Percentiles rank a stretch among this genome's conserved stretches.
Conservation (phyloP, 2,797 vertebrate species). For the Eidolon dupreanum region DNA sequence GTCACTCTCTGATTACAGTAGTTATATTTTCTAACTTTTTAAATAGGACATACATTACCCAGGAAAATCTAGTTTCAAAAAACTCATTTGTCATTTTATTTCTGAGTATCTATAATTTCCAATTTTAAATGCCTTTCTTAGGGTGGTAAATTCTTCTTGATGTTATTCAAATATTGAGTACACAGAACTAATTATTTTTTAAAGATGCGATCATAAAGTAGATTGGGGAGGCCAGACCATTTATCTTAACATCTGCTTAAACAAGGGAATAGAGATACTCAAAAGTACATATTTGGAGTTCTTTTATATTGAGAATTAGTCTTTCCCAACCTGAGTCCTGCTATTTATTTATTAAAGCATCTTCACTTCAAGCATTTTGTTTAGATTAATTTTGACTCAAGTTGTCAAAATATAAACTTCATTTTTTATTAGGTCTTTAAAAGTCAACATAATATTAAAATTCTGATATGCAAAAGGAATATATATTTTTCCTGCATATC, state of each 20-base stretch:
- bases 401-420: slow-evolving; percentile 63
- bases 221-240: background rate
- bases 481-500: slow-evolving; percentile 43
- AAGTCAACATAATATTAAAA: slow-evolving; percentile 57
- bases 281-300: background rate
- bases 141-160: background rate
- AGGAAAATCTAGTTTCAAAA: background rate
- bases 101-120: background rate
- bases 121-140: background rate
- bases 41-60: background rate
- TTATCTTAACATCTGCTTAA: background rate
- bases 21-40: background rate
- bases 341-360: background rate
- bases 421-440: slow-evolving; percentile 57
- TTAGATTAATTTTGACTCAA: slow-evolving; percentile 64
- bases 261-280: background rate
- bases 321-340: background rate
- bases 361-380: slow-evolving; percentile 3
- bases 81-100: background rate
- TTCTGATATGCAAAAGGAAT: slow-evolving; percentile 19
- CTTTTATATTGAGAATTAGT: background rate
- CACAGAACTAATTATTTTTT: background rate
- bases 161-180: background rate
- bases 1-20: background rate
- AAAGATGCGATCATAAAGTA: slow-evolving; percentile 9